A percentile compares a stretch with the other conserved stretches of the same genome.
phyloP scores from a whole-genome alignment of 2,888 invertebrate genomes.

The Ditula angustiorana region DNA sequence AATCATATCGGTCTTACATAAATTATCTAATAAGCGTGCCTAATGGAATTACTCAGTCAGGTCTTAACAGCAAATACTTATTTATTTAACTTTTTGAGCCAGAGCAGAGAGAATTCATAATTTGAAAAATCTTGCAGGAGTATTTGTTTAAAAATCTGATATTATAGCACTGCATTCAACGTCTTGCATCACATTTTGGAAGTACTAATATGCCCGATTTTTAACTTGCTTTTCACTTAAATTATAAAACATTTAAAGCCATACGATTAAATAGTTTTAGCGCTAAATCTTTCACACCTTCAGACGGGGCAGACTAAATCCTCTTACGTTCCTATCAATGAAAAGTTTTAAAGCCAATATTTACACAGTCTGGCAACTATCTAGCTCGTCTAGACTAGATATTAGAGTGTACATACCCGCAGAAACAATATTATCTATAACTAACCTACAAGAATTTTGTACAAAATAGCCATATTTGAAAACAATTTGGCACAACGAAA shows the following conservation, averaged over 20 bases:
- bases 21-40: too few relatives aligned
- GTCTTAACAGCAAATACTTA: too few relatives aligned
- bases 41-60: too few relatives aligned
- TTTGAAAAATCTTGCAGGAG: too few relatives aligned
- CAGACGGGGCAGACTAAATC: not conserved
- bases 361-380: slow-evolving; percentile 20
- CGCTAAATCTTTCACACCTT: not conserved
- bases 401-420: slow-evolving; percentile 15
- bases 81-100: too few relatives aligned
- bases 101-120: too few relatives aligned
- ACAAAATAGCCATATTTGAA: not conserved
- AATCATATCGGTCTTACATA: too few relatives aligned
- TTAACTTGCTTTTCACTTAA: not conserved
- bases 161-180: too few relatives aligned
- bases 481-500: slow-evolving; percentile 16
- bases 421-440: not conserved
- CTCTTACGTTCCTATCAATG: not conserved
- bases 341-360: slow-evolving; percentile 31
- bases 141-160: too few relatives aligned
- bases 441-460: not conserved
- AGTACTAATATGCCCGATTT: not conserved
- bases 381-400: slow-evolving; percentile 32
- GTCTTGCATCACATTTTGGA: too few relatives aligned
- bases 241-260: not conserved
- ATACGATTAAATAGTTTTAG: not conserved